Evolutionary conservation across 2,113 vertebrate genomes (phyloP).

Genomic region (Stercorarius parasiticus): DNA sequence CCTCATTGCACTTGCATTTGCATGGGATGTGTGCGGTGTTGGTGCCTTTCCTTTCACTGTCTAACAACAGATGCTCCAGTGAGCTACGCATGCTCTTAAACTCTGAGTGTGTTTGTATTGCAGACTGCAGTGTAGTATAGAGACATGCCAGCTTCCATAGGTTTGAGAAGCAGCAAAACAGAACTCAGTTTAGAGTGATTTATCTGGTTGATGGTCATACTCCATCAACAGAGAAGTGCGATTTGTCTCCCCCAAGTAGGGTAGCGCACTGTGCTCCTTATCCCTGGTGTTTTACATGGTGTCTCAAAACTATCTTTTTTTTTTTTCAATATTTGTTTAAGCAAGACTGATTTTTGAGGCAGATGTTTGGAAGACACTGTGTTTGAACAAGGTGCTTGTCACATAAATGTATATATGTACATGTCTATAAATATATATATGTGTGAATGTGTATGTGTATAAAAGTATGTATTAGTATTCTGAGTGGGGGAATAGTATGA

Average conservation of each 20-base stretch:
- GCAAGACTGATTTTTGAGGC: not conserved
- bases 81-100: constrained; percentile 17
- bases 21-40: not conserved
- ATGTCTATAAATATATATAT: not conserved
- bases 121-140: not conserved
- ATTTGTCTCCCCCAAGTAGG: not conserved
- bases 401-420: not conserved
- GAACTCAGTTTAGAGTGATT: not conserved
- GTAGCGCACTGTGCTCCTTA: not conserved
- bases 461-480: not conserved
- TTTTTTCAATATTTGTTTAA: not conserved
- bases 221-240: not conserved
- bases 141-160: not conserved
- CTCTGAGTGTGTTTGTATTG: not conserved
- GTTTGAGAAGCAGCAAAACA: not conserved
- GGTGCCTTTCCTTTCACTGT: constrained; percentile 26
- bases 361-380: not conserved
- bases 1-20: not conserved
- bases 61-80: not conserved
- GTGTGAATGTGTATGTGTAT: not conserved
- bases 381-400: not conserved
- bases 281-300: not conserved
- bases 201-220: not conserved
- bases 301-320: not conserved
- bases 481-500: not conserved